phyloP scores from a whole-genome alignment of 2,113 vertebrate species.

The Catharus fuscescens region DNA sequence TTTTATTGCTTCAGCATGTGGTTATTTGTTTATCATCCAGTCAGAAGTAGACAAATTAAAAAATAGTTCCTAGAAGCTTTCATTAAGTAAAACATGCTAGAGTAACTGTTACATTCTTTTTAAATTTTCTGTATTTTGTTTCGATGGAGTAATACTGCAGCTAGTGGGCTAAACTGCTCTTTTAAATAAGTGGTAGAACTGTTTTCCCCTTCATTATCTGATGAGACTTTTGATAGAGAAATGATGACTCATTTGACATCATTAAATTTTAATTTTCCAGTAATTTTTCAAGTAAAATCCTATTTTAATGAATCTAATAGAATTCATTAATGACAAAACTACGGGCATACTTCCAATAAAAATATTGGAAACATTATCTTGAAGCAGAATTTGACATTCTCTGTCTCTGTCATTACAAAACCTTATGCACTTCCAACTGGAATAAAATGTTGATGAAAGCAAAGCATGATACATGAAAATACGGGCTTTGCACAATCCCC shows the following conservation, averaged over 20 bases:
- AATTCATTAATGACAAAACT: not conserved
- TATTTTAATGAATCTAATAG: constrained; percentile 13
- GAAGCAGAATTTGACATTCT: constrained; percentile 9
- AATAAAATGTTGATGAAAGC: not conserved
- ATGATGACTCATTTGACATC: not conserved
- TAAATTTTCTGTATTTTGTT: not conserved
- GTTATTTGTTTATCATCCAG: not conserved
- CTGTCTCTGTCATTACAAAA: not conserved
- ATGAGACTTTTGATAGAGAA: not conserved
- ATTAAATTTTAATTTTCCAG: constrained; percentile 4
- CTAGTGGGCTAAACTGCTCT: not conserved
- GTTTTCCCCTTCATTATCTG: not conserved
- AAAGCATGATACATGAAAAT: not conserved
- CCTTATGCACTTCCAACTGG: not conserved
- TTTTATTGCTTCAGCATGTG: not conserved
- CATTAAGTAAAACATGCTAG: not conserved
- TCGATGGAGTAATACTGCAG: not conserved
- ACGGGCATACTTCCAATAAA: not conserved
- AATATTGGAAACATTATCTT: not conserved
- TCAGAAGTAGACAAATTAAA: not conserved
- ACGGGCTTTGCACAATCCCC: not conserved
- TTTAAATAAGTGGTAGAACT: not conserved
- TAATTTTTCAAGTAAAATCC: not conserved
- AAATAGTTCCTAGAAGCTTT: not conserved
- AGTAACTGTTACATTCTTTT: not conserved